These are phyloP conservation scores for Pedionomus torquatus DNA, from an alignment of 2,113 vertebrate genomes.

Conservation along the genomic window DNA sequence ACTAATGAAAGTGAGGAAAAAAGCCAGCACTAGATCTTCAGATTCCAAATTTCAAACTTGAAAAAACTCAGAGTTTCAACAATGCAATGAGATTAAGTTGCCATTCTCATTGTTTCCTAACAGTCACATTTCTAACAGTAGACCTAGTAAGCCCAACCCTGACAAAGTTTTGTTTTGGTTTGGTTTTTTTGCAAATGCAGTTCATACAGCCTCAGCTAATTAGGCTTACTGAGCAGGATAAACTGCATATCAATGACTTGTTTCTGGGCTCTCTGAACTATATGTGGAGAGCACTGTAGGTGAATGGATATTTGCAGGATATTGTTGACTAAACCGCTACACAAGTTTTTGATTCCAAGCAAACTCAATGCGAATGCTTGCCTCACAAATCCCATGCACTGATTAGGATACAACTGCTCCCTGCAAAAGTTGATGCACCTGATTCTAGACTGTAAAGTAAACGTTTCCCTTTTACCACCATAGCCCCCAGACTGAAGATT, in stretches of 20 bases:
- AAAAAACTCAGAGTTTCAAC: not conserved
- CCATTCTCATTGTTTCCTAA: slow-evolving; percentile 8
- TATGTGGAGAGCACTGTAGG: not conserved
- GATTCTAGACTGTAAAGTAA: not conserved
- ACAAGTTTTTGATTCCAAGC: not conserved
- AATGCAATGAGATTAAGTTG: not conserved
- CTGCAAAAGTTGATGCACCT: not conserved
- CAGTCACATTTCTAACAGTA: slow-evolving; percentile 5
- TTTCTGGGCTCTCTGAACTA: not conserved
- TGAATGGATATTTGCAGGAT: not conserved
- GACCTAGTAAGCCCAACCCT: not conserved
- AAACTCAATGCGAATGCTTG: not conserved
- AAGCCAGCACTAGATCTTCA: not conserved
- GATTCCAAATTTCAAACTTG: not conserved
- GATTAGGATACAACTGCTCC: not conserved
- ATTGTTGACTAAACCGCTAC: not conserved
- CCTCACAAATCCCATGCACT: not conserved
- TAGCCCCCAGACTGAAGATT: not conserved
- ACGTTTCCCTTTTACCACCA: not conserved
- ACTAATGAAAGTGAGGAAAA: not conserved
- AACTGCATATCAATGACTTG: not conserved
- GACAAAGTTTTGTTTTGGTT: not conserved
- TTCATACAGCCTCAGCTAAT: slow-evolving; percentile 17
- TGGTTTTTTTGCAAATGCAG: not conserved
- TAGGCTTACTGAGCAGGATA: not conserved